Evolutionary conservation across 2,888 invertebrate genomes (phyloP).

Genomic region (Leucoptera coffeella): DNA sequence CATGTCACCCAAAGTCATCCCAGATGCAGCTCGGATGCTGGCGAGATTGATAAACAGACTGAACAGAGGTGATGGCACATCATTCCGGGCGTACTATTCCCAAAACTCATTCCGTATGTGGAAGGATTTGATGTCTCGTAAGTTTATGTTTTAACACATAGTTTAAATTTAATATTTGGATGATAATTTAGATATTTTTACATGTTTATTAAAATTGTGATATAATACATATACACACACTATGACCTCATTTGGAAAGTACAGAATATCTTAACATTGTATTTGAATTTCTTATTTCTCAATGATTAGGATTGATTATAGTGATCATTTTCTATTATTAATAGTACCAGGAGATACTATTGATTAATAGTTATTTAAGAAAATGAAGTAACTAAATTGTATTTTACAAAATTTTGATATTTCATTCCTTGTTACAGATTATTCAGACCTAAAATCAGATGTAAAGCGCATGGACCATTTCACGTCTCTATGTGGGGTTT

Average conservation of each 20-base stretch:
- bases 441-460: constrained; percentile 72
- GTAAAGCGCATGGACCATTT: constrained; percentile 73
- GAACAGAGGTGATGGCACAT: constrained; percentile 58
- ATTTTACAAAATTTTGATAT: background rate
- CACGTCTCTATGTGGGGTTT: constrained; percentile 61
- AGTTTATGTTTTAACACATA: constrained; percentile 37
- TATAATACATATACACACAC: too few species aligned
- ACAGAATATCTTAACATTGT: too few species aligned
- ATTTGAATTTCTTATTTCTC: too few species aligned
- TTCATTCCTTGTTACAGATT: constrained; percentile 54
- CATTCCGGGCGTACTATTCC: constrained; percentile 62
- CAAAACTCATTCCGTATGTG: constrained; percentile 67
- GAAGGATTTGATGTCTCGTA: constrained; percentile 87
- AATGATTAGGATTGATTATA: too few species aligned
- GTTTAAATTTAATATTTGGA: too few species aligned
- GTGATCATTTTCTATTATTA: too few species aligned
- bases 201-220: too few species aligned
- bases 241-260: too few species aligned
- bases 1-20: constrained; percentile 64
- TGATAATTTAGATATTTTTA: too few species aligned
- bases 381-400: too few species aligned
- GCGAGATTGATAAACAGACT: constrained; percentile 68
- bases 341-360: too few species aligned
- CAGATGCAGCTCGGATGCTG: constrained; percentile 77
- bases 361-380: too few species aligned